Base-by-base conservation (phyloP, 2,888 invertebrate species). In the Drosophila antonietae region DNA sequence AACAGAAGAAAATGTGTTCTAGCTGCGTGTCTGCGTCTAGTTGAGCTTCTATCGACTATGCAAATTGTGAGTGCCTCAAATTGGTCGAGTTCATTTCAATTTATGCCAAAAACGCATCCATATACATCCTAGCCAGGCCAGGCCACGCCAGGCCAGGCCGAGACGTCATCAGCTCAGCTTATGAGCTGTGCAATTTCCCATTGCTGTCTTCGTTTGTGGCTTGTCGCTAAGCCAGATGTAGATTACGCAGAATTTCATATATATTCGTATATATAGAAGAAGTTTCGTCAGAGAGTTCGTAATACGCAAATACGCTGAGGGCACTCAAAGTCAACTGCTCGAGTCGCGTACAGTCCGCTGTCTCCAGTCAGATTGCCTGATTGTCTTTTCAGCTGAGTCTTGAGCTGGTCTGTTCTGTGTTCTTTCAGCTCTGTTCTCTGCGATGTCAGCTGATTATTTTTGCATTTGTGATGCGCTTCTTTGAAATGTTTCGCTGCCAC, bases 401-500 rank as follows among this genome's bases (percentile, higher is more conserved):
- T 10, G 53, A 57, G 39, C 39, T 10, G 55, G 55, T 60, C 56
- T 44, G 37, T 64, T 49, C 23, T 3, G 39, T 3, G 39, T 60
- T 51, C 23, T 18, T 43, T 6, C 0, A 7, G 37, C 14, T 15
- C n/a, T n/a, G 43, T 20, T 35, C 18, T 43, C 41, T 61, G 65
- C 49, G 71, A 75, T 79, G 84, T 64, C 64, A 63, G 58, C 83
- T 77, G 88, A 85, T 89, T 88, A 88, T 88, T 89, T 89, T 85
- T 88, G 85, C 85, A 85, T 85, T 90, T 88, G 68, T 80, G 80
- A 89, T 88, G 86, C 81, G 68, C 62, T 89, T 88, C 88, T 59
- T 60, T 70, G 68, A 67, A 80, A 59, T 68, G 47, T 64, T 53
- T 41, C 39, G 57, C 9, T 61, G 52, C 23, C 64, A 57, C 59